These are phyloP conservation scores for Willowsia nigromaculata DNA, from an alignment of 2,888 invertebrate species.

Conservation along the genomic window DNA sequence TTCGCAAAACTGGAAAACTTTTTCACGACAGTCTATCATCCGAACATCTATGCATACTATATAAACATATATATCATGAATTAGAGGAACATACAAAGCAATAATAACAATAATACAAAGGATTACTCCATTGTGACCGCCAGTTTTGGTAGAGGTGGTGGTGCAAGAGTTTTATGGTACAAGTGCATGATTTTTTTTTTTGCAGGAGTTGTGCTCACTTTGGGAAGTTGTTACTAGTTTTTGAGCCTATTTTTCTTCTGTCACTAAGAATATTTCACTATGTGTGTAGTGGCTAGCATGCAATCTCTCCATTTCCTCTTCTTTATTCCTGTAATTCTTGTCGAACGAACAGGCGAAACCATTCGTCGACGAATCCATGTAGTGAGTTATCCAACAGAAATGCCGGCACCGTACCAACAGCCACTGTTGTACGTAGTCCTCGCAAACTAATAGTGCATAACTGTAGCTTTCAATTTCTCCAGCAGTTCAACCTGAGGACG, in stretches of 20 bases:
- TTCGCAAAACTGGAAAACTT: no score
- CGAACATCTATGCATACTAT: no score
- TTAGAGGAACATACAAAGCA: no score
- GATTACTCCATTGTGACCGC: not conserved
- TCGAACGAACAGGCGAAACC: conserved; percentile 30
- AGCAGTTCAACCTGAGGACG: no score
- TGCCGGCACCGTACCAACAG: no score
- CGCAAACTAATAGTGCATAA: no score
- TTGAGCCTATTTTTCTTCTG: conserved; percentile 40
- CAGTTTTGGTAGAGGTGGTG: not conserved
- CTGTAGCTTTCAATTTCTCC: no score
- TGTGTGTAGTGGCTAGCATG: conserved; percentile 29
- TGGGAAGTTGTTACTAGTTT: conserved; percentile 26
- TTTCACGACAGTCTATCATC: no score
- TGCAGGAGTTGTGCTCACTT: conserved; percentile 26
- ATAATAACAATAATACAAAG: not conserved
- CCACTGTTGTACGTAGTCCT: no score
- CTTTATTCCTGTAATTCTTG: conserved; percentile 42
- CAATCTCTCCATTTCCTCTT: conserved; percentile 63
- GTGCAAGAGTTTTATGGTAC: not conserved
- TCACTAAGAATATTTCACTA: conserved; percentile 36
- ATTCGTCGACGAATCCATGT: not conserved
- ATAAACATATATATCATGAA: no score
- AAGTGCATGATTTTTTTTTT: not conserved
- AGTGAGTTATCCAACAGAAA: no score